A percentile compares a stretch with the other conserved stretches of the same genome.
Conservation (phyloP, 2,797 vertebrate genomes). For the Odontamblyopus lacepedii region DNA sequence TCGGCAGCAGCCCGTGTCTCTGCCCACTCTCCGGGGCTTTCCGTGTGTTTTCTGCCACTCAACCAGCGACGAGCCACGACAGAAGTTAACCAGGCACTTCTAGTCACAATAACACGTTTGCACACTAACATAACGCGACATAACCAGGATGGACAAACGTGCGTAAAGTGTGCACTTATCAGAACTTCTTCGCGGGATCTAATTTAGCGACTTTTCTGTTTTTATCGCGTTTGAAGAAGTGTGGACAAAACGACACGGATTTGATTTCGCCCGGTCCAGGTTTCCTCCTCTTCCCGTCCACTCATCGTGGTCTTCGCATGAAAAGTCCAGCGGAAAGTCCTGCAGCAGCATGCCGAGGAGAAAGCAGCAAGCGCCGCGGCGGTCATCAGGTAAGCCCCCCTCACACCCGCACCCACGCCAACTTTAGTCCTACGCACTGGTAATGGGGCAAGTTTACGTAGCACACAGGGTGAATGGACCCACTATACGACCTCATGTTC, state of each 20-base stretch:
- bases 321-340: constrained; percentile 91
- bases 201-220: constrained; percentile 7
- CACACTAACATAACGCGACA: constrained; percentile 28
- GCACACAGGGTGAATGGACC: constrained; percentile 22
- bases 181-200: constrained; percentile 50
- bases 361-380: constrained; percentile 97
- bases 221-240: constrained; percentile 27
- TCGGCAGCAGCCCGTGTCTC: constrained; percentile 42
- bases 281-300: constrained; percentile 58
- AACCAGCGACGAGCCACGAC: constrained; percentile 61
- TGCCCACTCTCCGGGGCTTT: constrained; percentile 54
- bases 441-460: constrained; percentile 29
- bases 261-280: constrained; percentile 43
- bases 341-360: constrained; percentile 92
- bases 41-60: constrained; percentile 23
- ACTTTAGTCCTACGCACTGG: constrained; percentile 11
- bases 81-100: constrained; percentile 49
- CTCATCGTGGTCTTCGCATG: constrained; percentile 83
- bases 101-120: constrained; percentile 5
- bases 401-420: neutral
- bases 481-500: constrained; percentile 4
- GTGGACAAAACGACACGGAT: constrained; percentile 36
- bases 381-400: constrained; percentile 89
- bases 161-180: constrained; percentile 28
- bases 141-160: constrained; percentile 21